These are phyloP conservation scores for Spea multiplicata DNA, from an alignment of 2,113 vertebrate species.

Conservation along the genomic window DNA sequence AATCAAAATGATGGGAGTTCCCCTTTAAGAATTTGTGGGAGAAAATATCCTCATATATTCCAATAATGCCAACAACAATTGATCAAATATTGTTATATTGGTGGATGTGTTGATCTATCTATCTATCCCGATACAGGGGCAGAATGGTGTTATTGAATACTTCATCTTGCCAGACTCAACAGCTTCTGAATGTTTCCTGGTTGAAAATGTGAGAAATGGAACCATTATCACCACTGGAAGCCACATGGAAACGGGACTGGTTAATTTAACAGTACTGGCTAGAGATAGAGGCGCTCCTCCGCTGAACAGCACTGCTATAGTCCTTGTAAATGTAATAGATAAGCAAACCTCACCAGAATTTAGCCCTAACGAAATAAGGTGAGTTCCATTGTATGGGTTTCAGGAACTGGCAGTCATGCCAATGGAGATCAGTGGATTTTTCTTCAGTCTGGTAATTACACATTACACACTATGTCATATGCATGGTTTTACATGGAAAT, in stretches of 20 bases:
- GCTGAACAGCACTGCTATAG: conserved; percentile 47
- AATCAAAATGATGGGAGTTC: no score
- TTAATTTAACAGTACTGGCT: conserved; percentile 54
- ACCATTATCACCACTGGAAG: conserved; percentile 57
- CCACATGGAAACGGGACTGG: conserved; percentile 48
- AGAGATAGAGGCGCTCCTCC: conserved; percentile 58
- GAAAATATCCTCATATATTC: no score
- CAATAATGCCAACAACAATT: no score
- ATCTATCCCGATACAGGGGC: conserved; percentile 51
- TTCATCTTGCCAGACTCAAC: conserved; percentile 45
- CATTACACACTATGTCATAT: no score
- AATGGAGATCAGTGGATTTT: no score
- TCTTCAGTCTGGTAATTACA: no score
- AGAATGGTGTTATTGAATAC: conserved; percentile 56
- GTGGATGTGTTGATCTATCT: background rate
- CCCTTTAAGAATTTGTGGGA: no score
- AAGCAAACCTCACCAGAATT: conserved; percentile 49
- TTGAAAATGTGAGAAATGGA: conserved; percentile 53
- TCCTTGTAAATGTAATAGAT: conserved; percentile 52
- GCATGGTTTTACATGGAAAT: no score
- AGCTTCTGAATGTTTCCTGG: conserved; percentile 48
- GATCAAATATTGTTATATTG: background rate
- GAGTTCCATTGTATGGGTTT: conserved; percentile 5
- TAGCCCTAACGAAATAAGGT: conserved; percentile 55
- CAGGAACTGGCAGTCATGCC: no score